Evolutionary conservation across 1,140 invertebrate species (phyloP), one percentile per base, ranked within the genome.

Genomic region (Ridgeia piscesae): DNA sequence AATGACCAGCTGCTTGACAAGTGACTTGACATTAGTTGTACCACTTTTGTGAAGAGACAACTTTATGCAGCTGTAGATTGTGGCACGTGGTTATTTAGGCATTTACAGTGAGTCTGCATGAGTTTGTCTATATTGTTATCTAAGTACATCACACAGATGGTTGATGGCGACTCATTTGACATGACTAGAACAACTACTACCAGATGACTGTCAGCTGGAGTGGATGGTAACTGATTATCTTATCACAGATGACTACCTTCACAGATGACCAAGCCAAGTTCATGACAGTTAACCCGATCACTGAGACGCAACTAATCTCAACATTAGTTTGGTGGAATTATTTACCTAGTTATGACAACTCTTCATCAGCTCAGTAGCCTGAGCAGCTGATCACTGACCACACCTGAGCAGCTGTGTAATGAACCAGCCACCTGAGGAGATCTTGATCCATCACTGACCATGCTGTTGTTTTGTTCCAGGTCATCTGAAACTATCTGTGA

Each of bases 61-160:
- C n/a, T n/a, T n/a, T n/a, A 77, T 2, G 27, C 58, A 77, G 27
- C 58, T 21, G 2, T 77, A 77, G 58, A 21, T 31, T 27, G 58
- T 8, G 58, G 11, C 4, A 77, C 27, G 11, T 77, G 58, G 58
- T 77, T 77, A 21, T 4, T 14, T 9, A 77, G 58, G 4, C 58
- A 77, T 77, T 77, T 77, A 77, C 58, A 77, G 58, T 77, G 58
- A 77, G 58, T 77, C 58, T 77, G 27, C 58, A 77, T 77, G 58
- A 77, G 11, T n/a, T 42, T 1, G 58, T 77, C 27, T 77, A 31
- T 77, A 31, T 21, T 77, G 58, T 77, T 21, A 77, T 4, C 17
- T 77, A 21, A 21, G 17, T 77, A 11, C 11, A 42, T 42, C 4
- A 42, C 11, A 6, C 42, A 42, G 42, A 42, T 42, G 4, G 42